Evolutionary conservation across 2,888 invertebrate species (phyloP).

Genomic region (Drosophila subquinaria): DNA sequence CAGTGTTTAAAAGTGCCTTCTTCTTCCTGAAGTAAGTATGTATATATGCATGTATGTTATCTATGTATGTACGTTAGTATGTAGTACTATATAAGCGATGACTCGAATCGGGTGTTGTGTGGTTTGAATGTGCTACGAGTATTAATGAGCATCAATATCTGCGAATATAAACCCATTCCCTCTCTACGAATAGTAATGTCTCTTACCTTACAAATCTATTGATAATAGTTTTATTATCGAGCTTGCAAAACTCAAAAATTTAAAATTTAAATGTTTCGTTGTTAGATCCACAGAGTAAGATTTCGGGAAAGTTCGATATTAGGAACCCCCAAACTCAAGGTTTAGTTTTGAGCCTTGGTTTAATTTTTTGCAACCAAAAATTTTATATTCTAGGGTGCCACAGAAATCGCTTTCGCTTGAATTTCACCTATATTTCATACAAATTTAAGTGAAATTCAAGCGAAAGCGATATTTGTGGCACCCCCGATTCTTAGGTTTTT

Average conservation of each 20-base stretch:
- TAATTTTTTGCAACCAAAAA: too few species aligned
- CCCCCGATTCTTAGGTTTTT: too few species aligned
- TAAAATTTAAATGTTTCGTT: too few species aligned
- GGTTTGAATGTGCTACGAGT: constrained; percentile 1
- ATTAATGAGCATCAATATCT: not conserved
- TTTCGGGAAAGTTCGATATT: too few species aligned
- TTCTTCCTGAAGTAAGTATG: constrained; percentile 6
- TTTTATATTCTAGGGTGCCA: too few species aligned
- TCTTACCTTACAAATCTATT: not conserved
- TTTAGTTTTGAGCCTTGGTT: too few species aligned
- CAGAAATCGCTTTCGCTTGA: too few species aligned
- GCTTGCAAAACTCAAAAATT: not conserved
- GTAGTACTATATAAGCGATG: constrained; percentile 34
- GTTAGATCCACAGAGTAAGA: too few species aligned
- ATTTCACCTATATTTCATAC: too few species aligned
- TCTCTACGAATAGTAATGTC: not conserved
- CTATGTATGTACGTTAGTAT: constrained; percentile 2
- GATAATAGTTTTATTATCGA: not conserved
- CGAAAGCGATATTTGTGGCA: too few species aligned
- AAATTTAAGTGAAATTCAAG: too few species aligned
- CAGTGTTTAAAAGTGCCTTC: constrained; percentile 36
- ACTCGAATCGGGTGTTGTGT: constrained; percentile 14
- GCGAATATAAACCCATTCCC: not conserved
- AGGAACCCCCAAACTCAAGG: too few species aligned
- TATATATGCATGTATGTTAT: not conserved